Evolutionary conservation across 2,888 invertebrate species (phyloP), one percentile per base, ranked within the genome.

Genomic region (Synanthedon vespiformis): DNA sequence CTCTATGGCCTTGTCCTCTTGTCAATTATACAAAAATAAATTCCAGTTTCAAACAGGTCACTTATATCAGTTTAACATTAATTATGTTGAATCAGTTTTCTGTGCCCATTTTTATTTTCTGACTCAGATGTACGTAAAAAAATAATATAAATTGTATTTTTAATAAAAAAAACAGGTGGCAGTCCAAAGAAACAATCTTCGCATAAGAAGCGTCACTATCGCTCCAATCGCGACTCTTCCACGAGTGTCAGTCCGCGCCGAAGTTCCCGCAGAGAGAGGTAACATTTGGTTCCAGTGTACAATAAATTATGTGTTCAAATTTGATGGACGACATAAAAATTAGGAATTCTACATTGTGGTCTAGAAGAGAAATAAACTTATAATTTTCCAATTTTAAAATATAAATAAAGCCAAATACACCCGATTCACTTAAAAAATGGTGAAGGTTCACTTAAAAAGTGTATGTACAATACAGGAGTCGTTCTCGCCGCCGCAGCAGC

Each of bases 141-240:
- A n/a, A n/a, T n/a, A n/a, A 5, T 8, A 2, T 34, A 8, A 34
- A 34, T 34, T 34, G 27, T 34, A 34, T 34, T 6, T 34, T 6
- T 8, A 8, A 34, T 34, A 8, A 34, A 34, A 34, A 18, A n/a
- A 34, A 13, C 50, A 86, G 86, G 73, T 62, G 86, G 83, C 90
- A 86, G 87, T 60, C 92, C 65, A 88, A 94, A 85, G 93, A 95
- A 83, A 91, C 93, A 79, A 89, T 94, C 79, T 89, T 95, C 77
- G 0, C 95, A 96, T 73, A 95, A 95, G 73, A 96, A 96, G 70
- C 90, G 96, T 10, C 95, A 96, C 60, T 96, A 96, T 72, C 90
- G 95, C 12, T 95, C 94, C 53, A 95, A 95, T 70, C 92, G 94
- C 55, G 94, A 94, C 68, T 94, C 94, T 3, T 93, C 92, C 2